Base-by-base conservation (phyloP, 2,113 vertebrate species). In the Oncorhynchus mykiss region DNA sequence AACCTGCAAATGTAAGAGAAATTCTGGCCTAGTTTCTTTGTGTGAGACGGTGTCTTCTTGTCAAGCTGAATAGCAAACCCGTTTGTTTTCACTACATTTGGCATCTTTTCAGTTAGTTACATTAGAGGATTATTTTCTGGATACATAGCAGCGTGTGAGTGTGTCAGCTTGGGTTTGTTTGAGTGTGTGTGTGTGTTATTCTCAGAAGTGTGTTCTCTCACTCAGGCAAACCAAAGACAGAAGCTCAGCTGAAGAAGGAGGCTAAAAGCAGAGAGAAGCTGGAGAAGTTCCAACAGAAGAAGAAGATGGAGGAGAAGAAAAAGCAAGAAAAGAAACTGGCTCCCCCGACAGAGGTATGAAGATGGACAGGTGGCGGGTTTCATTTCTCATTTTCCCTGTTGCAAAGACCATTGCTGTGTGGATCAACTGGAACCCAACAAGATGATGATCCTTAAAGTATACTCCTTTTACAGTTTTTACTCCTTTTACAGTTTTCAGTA, bases 231-330 rank as follows among this genome's bases (percentile, higher is more conserved):
- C 91, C 92, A 9, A 97, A 97, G 85, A 96, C 95, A 0, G 94
- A 95, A 27, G 93, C 95, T 11, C 96, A 97, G 85, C 86, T 97
- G 67, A 97, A 97, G 86, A 97, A 97, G 73, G 96, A 97, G 72
- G 96, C 96, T 2, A 96, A 96, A 88, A 97, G 96, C 84, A 93
- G 87, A 77, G 96, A 97, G 76, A 97, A 97, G 81, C 80, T 97
- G 79, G 95, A 97, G 76, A 96, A 95, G 83, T 97, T 97, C 84
- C 95, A 96, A 57, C 95, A 97, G 89, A 97, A 97, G 88, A 96
- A 96, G 75, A 95, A 95, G 24, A 93, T 90, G 85, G 91, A 94
- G 84, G 91, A 94, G 27, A 94, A 95, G 78, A 95, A 95, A 80
- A 95, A 95, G 81, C 93, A 93, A 57, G 95, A 95, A 80, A 95